Evolutionary conservation across 2,888 invertebrate genomes (phyloP).

Genomic region (Mantis religiosa): DNA sequence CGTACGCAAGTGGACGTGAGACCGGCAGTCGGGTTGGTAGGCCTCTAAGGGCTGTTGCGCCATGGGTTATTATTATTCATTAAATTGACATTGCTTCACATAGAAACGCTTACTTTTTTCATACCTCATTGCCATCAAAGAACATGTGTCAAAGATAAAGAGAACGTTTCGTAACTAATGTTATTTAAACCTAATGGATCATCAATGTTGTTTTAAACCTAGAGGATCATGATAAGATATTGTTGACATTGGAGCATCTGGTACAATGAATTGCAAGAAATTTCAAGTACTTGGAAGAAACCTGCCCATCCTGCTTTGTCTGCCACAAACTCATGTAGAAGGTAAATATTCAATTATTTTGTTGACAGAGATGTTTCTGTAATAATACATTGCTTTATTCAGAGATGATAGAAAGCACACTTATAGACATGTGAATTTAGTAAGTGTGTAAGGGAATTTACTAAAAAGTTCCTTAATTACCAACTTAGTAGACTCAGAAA

Average conservation of each 20-base stretch:
- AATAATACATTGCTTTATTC: not conserved
- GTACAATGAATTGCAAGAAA: not conserved
- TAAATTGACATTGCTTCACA: too few relatives aligned
- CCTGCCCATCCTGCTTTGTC: not conserved
- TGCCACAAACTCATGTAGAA: not conserved
- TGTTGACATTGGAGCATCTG: not conserved
- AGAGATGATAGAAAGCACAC: not conserved
- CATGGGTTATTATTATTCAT: too few relatives aligned
- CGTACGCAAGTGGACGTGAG: too few relatives aligned
- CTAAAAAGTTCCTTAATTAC: not conserved
- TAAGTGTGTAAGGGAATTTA: not conserved
- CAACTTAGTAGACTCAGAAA: not conserved
- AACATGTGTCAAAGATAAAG: too few relatives aligned
- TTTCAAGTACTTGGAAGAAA: not conserved
- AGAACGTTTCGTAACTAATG: too few relatives aligned
- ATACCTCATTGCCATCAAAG: too few relatives aligned
- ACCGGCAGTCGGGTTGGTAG: too few relatives aligned
- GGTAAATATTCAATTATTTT: not conserved
- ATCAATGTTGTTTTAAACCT: not conserved
- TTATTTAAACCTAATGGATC: not conserved
- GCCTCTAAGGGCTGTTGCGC: too few relatives aligned
- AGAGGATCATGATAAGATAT: not conserved
- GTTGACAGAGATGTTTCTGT: not conserved
- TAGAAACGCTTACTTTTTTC: too few relatives aligned
- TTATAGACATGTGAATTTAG: not conserved